Evolutionary conservation across 1,140 invertebrate species (phyloP).

Genomic region (Drosophila nikananu): DNA sequence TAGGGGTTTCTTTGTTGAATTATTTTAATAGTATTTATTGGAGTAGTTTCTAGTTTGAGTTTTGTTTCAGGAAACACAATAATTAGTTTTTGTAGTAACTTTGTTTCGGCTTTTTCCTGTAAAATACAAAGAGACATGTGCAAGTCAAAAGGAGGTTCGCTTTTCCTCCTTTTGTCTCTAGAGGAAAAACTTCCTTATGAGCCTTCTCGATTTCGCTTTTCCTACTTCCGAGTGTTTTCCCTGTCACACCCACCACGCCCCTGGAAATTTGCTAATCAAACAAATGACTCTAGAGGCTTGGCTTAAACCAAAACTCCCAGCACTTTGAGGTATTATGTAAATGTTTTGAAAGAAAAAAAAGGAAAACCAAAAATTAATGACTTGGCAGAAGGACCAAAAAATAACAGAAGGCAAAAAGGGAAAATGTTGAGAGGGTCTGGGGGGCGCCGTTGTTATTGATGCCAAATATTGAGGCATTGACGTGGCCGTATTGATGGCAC

Average conservation of each 20-base stretch:
- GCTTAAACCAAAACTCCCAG: not conserved
- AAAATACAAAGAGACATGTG: constrained; percentile 5
- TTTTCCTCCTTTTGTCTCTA: not conserved
- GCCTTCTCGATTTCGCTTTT: constrained; percentile 19
- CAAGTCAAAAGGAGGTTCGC: constrained; percentile 1
- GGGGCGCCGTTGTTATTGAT: constrained; percentile 17
- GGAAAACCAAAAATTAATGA: constrained; percentile 72
- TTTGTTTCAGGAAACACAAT: constrained; percentile 52
- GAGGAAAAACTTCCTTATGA: constrained; percentile 21
- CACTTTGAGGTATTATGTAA: constrained; percentile 41
- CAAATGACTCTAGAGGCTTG: constrained; percentile 34
- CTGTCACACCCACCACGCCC: constrained; percentile 30
- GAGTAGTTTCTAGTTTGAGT: constrained; percentile 38
- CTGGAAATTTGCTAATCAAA: constrained; percentile 49
- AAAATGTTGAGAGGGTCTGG: constrained; percentile 29
- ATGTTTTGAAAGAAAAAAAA: constrained; percentile 19
- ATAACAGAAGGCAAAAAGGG: constrained; percentile 1
- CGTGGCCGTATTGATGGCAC: constrained; percentile 65
- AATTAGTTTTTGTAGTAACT: constrained; percentile 33
- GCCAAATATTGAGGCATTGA: constrained; percentile 55
- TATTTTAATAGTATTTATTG: constrained; percentile 32
- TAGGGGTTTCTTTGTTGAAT: constrained; percentile 15
- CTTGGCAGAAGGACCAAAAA: constrained; percentile 43
- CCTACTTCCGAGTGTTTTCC: constrained; percentile 29
- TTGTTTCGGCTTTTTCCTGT: constrained; percentile 21